These are phyloP conservation scores for Gryllus longicercus DNA, from an alignment of 2,888 invertebrate genomes.

Conservation along the genomic window DNA sequence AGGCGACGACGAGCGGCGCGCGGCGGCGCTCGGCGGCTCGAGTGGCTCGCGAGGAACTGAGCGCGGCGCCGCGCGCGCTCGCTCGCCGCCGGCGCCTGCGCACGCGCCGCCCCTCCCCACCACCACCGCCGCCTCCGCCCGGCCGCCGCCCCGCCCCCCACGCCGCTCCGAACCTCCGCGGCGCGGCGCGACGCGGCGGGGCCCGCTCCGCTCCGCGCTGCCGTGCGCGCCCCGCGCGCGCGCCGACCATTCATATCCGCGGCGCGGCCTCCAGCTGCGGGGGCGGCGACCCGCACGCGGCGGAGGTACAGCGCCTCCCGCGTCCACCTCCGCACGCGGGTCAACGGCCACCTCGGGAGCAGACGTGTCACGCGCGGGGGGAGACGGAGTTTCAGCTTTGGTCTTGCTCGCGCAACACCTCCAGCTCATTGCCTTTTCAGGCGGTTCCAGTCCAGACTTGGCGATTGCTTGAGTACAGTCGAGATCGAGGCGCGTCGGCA, in stretches of 20 bases:
- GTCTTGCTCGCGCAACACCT: too few species aligned
- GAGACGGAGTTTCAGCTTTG: too few species aligned
- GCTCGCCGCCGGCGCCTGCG: not conserved
- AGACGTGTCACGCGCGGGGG: too few species aligned
- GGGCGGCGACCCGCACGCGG: conserved; percentile 5
- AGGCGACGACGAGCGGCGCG: conserved; percentile 20
- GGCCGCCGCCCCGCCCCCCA: not conserved
- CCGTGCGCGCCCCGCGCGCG: conserved; percentile 19
- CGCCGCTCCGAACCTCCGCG: not conserved
- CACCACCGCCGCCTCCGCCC: not conserved
- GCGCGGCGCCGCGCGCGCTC: not conserved
- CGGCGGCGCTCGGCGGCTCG: conserved; percentile 18
- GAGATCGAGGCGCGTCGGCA: too few species aligned
- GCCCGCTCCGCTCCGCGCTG: conserved; percentile 4
- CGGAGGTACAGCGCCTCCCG: not conserved
- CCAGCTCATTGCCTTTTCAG: too few species aligned
- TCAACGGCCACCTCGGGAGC: too few species aligned
- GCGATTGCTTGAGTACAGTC: too few species aligned
- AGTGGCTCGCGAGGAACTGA: not conserved
- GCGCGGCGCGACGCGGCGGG: not conserved
- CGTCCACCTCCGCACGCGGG: not conserved
- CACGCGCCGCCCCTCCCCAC: not conserved
- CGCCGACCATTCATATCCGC: not conserved
- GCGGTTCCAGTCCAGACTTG: too few species aligned
- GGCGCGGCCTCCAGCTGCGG: not conserved